Conservation (phyloP, 1,140 invertebrate species). For the Drosophila saltans region DNA sequence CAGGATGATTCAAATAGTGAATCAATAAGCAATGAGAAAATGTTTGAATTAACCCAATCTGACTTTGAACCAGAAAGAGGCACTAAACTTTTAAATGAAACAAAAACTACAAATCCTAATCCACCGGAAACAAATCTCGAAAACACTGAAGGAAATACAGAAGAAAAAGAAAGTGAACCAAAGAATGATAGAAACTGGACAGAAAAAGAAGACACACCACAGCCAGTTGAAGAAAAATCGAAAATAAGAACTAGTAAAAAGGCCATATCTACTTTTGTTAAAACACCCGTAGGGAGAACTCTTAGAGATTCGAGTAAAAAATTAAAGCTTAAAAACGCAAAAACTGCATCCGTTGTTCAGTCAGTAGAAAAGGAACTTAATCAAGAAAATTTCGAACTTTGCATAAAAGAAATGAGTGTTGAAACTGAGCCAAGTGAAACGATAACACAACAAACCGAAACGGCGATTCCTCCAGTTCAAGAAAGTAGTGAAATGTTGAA, state of each 20-base stretch:
- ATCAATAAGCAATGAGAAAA: not conserved
- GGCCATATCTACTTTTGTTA: not conserved
- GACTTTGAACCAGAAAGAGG: not conserved
- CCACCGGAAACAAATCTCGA: not conserved
- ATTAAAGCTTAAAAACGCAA: not conserved
- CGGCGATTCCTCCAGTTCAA: not conserved
- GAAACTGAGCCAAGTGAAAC: constrained; percentile 1
- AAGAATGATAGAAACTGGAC: not conserved
- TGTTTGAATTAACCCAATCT: not conserved
- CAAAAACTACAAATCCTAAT: not conserved
- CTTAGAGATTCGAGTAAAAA: not conserved
- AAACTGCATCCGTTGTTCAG: not conserved
- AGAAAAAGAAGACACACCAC: not conserved
- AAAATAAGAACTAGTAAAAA: not conserved
- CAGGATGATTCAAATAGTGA: not conserved
- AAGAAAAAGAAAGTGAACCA: not conserved
- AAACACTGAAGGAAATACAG: not conserved
- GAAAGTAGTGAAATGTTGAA: not conserved
- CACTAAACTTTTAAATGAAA: not conserved
- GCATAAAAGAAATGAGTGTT: not conserved
- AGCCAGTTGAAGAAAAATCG: not conserved
- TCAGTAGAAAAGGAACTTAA: not conserved
- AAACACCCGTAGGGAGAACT: not conserved
- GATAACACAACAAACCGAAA: not conserved
- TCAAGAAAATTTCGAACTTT: not conserved